These are phyloP conservation scores for Tursiops truncatus DNA, from an alignment of 2,113 vertebrate genomes.

Conservation along the genomic window DNA sequence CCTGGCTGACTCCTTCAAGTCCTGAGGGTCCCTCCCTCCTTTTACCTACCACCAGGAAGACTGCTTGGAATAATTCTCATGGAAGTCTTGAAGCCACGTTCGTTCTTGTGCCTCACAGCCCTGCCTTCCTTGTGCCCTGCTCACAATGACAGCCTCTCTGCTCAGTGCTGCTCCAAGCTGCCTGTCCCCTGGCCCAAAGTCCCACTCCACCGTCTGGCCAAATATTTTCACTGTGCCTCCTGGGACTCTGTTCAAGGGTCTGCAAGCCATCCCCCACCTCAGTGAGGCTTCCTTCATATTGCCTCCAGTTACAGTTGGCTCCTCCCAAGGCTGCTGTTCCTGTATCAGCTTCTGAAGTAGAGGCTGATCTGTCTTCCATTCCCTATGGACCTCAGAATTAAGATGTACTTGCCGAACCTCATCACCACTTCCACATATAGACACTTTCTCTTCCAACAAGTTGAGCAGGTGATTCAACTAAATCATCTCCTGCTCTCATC, in stretches of 20 bases:
- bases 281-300: not conserved
- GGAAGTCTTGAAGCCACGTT: not conserved
- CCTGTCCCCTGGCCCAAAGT: not conserved
- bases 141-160: accelerated
- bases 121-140: not conserved
- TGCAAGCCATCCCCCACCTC: not conserved
- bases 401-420: not conserved
- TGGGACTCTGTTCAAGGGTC: too few species aligned
- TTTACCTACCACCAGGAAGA: not conserved
- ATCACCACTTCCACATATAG: not conserved
- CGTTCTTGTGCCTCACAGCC: not conserved
- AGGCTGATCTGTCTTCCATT: not conserved
- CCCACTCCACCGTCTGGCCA: too few species aligned
- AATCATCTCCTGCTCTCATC: not conserved
- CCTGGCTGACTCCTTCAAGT: not conserved
- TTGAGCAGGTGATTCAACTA: not conserved
- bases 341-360: not conserved
- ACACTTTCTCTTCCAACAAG: not conserved
- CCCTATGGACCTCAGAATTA: not conserved
- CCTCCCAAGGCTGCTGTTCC: not conserved
- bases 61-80: not conserved
- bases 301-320: not conserved
- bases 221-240: not conserved
- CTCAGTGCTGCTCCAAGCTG: not conserved
- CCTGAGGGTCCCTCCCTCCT: not conserved